Evolutionary conservation across 2,113 vertebrate genomes (phyloP), one percentile per base, ranked within the genome.

Genomic region (Lethenteron camtschaticum): DNA sequence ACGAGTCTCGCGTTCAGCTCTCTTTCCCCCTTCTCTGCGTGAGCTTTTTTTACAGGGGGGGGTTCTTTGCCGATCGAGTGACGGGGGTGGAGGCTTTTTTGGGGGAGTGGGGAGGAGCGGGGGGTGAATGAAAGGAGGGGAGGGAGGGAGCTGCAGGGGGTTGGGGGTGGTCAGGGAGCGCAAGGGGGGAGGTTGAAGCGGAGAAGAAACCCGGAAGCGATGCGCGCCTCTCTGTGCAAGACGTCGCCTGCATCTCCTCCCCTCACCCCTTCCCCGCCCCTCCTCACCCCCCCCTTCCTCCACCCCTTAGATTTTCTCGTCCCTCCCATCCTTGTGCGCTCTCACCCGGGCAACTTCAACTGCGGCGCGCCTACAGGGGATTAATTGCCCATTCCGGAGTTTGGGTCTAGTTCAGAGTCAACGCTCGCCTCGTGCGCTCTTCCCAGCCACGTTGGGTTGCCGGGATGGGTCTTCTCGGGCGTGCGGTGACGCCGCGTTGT

Each of bases 311-410:
- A 66, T 24, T n/a, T 9, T n/a, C 63, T 24, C 63, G n/a, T 66
- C 63, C 63, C 63, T 66, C n/a, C 63, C 8, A 24, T 16, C 63
- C 63, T n/a, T 10, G 8, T 24, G n/a, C 63, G 9, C n/a, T 66
- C 63, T n/a, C 63, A 11, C 24, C 63, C 63, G 63, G 63, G 24
- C 63, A 66, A 66, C 63, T 66, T 66, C 63, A 66, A 66, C 63
- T 11, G 63, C 63, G 24, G 24, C 41, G 41, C 5, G 41, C 41
- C 63, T 66, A 24, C 63, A 66, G 63, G 63, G 63, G 63, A 66
- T 66, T 66, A 66, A 41, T 41, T 41, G 63, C n/a, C n/a, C 63
- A 24, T 16, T n/a, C 63, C 63, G 8, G 63, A 66, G 63, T 41
- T 41, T 41, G 24, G 63, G 63, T 66, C 63, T 66, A 66, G 63